These are phyloP conservation scores for Sanderia malayensis DNA, from an alignment of 30 jellyfish, hydroid and myxozoan genomes.

Conservation along the genomic window DNA sequence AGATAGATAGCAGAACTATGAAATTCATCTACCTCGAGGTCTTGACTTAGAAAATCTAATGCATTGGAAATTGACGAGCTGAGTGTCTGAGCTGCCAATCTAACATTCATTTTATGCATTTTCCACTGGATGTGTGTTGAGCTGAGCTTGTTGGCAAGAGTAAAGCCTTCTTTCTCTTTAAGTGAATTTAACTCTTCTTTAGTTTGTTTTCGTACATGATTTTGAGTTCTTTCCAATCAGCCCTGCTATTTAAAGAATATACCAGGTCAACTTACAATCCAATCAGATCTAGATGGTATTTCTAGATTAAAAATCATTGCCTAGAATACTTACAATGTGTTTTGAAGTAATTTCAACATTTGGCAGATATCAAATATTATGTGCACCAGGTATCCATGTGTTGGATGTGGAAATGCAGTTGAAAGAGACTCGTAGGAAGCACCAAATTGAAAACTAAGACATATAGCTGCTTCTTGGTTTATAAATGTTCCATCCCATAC, in stretches of 20 bases:
- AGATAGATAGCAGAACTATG: too few species aligned
- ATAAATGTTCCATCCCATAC: too few species aligned
- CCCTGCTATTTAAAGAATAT: constrained; percentile 7
- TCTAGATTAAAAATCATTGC: background rate
- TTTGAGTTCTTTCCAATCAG: constrained; percentile 28
- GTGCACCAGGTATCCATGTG: constrained; percentile 21
- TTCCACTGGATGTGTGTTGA: constrained; percentile 31
- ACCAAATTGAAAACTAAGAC: constrained; percentile 33
- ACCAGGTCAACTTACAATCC: background rate
- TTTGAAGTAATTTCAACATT: constrained; percentile 28
- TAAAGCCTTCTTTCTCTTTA: constrained; percentile 41
- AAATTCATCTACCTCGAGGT: too few species aligned
- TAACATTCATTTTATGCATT: too few species aligned
- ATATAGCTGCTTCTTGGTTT: constrained; percentile 41
- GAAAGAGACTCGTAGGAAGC: constrained; percentile 1
- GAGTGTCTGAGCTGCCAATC: too few species aligned
- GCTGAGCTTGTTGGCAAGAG: constrained; percentile 31
- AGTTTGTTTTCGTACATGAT: background rate
- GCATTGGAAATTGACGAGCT: constrained; percentile 43
- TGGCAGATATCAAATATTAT: constrained; percentile 35
- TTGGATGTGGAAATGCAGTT: constrained; percentile 27
- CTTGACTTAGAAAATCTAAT: constrained; percentile 19
- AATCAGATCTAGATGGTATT: background rate
- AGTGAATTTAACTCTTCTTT: constrained; percentile 19
- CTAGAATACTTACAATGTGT: constrained; percentile 16